Evolutionary conservation across 2,888 invertebrate species (phyloP), one percentile per base, ranked within the genome.

Genomic region (Sphaerophoria taeniata): DNA sequence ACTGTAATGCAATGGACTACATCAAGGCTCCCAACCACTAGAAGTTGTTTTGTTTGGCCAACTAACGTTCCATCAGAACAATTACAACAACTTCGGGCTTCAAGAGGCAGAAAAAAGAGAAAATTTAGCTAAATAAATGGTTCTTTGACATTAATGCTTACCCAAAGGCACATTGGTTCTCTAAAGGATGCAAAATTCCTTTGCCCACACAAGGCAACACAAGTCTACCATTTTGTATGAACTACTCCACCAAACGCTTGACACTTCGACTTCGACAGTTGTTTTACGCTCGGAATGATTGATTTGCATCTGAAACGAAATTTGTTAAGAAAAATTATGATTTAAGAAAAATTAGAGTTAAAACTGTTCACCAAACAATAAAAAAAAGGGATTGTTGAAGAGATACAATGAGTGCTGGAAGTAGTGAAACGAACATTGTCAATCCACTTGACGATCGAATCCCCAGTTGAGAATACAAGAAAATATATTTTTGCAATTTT

Each of bases 131-230:
- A 43, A 43, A 11, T 43, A 43, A 43, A 43, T 24, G 24, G 2
- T 24, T 24, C 24, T 24, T 24, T 24, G 12, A 6, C 31, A 31
- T 43, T 43, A 7, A 63, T 67, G 36, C 73, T 78, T 36, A 78
- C 82, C 73, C 47, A 4, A 9, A n/a, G 43, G 47, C 9, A 14
- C 63, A 49, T 34, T 16, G n/a, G 9, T n/a, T 4, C 6, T 24
- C 33, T 73, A 85, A 72, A 80, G 65, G 69, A 85, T 72, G 47
- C 53, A 16, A 70, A 80, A 85, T 55, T 85, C 84, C 51, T 85
- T 85, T 45, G 84, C 84, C 84, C 84, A 85, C 11, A 85, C 61
- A 34, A 2, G 63, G 47, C 16, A 49, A 61, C 51, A 36, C 14
- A 9, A 45, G 33, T 43, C 72, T 80, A 53, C 80, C 84, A 80